Evolutionary conservation across 1,140 invertebrate species (phyloP).

Genomic region (Zaprionus taronus): DNA sequence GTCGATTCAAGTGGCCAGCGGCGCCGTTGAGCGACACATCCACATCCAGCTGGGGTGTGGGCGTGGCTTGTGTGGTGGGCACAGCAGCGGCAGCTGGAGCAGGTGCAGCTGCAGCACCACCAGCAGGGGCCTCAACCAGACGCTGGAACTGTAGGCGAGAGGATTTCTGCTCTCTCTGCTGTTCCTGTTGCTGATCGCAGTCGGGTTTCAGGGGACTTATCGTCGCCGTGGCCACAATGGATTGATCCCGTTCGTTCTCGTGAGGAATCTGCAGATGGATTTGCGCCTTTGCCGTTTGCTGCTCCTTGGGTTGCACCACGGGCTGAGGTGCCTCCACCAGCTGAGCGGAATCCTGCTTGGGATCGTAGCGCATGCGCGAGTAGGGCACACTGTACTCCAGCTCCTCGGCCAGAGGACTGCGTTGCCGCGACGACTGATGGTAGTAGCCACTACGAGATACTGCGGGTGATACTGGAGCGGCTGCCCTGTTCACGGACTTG

Average conservation of each 20-base stretch:
- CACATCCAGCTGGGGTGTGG: slow-evolving; percentile 58
- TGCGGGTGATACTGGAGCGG: slow-evolving; percentile 10
- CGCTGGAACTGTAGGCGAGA: slow-evolving; percentile 62
- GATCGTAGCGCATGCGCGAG: slow-evolving; percentile 71
- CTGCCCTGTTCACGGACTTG: slow-evolving; percentile 37
- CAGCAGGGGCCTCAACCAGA: slow-evolving; percentile 75
- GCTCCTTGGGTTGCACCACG: slow-evolving; percentile 27
- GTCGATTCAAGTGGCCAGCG: slow-evolving; percentile 58
- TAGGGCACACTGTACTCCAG: slow-evolving; percentile 78
- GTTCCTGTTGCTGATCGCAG: slow-evolving; percentile 49
- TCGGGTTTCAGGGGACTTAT: slow-evolving; percentile 61
- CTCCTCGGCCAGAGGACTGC: slow-evolving; percentile 61
- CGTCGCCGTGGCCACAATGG: slow-evolving; percentile 61
- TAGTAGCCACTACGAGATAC: slow-evolving; percentile 43
- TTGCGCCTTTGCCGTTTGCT: slow-evolving; percentile 56
- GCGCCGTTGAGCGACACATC: slow-evolving; percentile 66
- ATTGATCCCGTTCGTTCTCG: slow-evolving; percentile 49
- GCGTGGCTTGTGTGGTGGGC: slow-evolving; percentile 85
- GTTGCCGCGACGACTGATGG: slow-evolving; percentile 47
- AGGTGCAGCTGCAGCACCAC: slow-evolving; percentile 83
- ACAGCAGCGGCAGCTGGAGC: slow-evolving; percentile 84
- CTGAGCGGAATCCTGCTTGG: slow-evolving; percentile 55
- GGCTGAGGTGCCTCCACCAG: slow-evolving; percentile 48
- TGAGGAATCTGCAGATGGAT: slow-evolving; percentile 75
- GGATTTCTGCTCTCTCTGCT: slow-evolving; percentile 13